Base-by-base conservation (phyloP, 2,888 invertebrate genomes). In the Dasypolia templi region DNA sequence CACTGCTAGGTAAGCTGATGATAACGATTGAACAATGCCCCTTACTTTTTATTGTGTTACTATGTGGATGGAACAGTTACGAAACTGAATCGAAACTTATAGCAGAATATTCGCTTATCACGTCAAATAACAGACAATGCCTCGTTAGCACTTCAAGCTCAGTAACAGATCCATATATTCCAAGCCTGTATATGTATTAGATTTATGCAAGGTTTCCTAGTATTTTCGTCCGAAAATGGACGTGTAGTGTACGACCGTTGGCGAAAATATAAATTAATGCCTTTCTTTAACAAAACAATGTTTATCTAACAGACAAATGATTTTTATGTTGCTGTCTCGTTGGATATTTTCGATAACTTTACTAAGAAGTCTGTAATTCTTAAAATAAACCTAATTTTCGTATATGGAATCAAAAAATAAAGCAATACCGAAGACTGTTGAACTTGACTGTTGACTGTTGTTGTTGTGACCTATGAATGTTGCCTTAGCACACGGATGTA, bases 161-260 rank as follows among this genome's bases (percentile, higher is more conserved):
- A 22, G 67, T 58, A 77, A 62, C 65, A 65, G 74, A 82, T n/a
- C n/a, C n/a, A n/a, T 82, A 79, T 73, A 75, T 9, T 29, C 44
- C 39, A 55, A 39, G 35, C 12, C 19, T 26, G 61, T 55, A 46
- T n/a, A 19, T 68, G 65, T 19, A 66, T 22, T 63, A 51, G 55
- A 75, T 83, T 72, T 67, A 74, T 69, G 35, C 55, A 69, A 59
- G 39, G 51, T 32, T 59, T 29, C 29, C n/a, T 49, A 12, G 61
- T n/a, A 32, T 51, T 80, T 64, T 39, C 14, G 19, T 19, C 32
- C n/a, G 56, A 29, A 64, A 63, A 56, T 56, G 29, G 39, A 68
- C 6, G 56, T 5, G 32, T 53, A 53, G 39, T 39, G 29, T 59
- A 39, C 39, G 17, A n/a, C 22, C 32, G 39, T 46, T 53, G 22